Evolutionary conservation across 2,113 vertebrate species (phyloP), one percentile per base, ranked within the genome.

Genomic region (Erinaceus europaeus): DNA sequence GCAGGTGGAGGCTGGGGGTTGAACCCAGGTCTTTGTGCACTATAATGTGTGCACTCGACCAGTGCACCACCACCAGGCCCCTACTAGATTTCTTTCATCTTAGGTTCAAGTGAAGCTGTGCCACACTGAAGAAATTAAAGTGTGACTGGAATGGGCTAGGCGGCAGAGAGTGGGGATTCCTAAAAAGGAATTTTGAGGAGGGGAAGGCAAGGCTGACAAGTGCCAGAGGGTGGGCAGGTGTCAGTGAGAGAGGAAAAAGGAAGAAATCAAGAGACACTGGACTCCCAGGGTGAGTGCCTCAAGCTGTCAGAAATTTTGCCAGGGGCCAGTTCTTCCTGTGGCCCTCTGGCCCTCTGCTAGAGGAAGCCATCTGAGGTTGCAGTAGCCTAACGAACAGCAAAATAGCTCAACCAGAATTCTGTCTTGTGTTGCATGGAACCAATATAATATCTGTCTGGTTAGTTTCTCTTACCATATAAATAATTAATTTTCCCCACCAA

Each of bases 381-480:
- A 80, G 34, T 68, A 79, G 62, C 73, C 73, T 84, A 78, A 91
- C 81, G 40, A 92, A 72, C 87, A 74, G 75, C 69, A 81, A 48
- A n/a, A 67, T 84, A 81, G 64, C 74, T 80, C 53, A 65, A 34
- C 69, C 59, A 55, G 81, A 80, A 86, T 93, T 91, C 62, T 86
- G 89, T 87, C 53, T 90, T 86, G 64, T 90, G 48, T 84, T 91
- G 80, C 48, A 34, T 84, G 78, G 59, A 88, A 82, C 64, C 1
- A 3, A 71, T 71, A 57, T 17, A 86, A 67, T 36, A 61, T 81
- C 86, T n/a, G n/a, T 77, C 84, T 74, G 86, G 64, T 90, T 93
- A 74, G 73, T 93, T 93, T 92, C 82, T 44, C 52, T 86, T 88
- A 73, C 84, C 48, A 29, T 88, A 84, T 86, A 83, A 92, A 90